Conservation (phyloP, 2,888 invertebrate species). For the Drosophila leonis region DNA sequence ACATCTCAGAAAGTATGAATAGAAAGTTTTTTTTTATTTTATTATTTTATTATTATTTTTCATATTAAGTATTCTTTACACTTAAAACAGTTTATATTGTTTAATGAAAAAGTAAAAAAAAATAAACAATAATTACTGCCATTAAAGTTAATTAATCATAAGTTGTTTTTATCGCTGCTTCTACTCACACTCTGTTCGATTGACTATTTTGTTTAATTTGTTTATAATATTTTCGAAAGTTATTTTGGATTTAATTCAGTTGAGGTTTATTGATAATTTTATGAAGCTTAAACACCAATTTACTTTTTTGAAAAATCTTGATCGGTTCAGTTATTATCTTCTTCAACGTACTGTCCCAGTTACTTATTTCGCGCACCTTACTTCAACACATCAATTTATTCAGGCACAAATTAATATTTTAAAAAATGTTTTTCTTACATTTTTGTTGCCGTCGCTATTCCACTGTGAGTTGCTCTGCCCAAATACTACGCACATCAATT, state of each 20-base stretch:
- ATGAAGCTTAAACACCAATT: too few species aligned
- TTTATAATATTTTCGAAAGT: too few species aligned
- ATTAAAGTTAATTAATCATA: not conserved
- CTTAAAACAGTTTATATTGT: not conserved
- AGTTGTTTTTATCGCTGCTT: not conserved
- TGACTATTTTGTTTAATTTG: too few species aligned
- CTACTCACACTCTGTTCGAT: not conserved
- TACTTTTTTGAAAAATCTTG: too few species aligned
- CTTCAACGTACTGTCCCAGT: too few species aligned
- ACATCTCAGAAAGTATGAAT: not conserved
- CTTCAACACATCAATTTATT: not conserved
- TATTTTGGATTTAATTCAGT: too few species aligned
- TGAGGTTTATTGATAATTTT: too few species aligned
- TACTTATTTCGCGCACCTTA: too few species aligned
- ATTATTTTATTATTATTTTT: too few species aligned
- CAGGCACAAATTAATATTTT: not conserved
- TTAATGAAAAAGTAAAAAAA: not conserved
- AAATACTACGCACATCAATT: slow-evolving; percentile 13
- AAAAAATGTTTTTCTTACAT: not conserved
- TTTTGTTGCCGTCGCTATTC: not conserved
- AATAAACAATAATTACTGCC: not conserved
- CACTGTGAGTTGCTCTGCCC: not conserved
- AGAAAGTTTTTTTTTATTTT: too few species aligned
- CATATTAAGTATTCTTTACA: not conserved
- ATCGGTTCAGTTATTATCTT: too few species aligned